Evolutionary conservation across 2,888 invertebrate genomes (phyloP).

Genomic region (Eretmocerus hayati): DNA sequence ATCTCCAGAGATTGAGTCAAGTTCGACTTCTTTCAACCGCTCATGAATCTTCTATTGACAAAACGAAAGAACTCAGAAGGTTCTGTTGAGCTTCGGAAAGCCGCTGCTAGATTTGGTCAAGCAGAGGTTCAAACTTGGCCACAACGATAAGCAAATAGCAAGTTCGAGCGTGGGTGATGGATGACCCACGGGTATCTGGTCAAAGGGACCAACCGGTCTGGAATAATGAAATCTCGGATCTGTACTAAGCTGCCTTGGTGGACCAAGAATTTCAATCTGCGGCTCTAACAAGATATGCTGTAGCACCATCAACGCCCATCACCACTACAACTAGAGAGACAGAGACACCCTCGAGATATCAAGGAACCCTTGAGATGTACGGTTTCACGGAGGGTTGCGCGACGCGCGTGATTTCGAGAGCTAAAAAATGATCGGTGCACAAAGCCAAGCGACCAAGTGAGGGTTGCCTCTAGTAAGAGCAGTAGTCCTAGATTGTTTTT

Average conservation of each 20-base stretch:
- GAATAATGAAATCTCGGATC: slow-evolving; percentile 44
- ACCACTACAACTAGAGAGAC: no score
- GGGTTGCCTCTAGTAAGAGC: slow-evolving; percentile 19
- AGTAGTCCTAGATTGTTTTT: slow-evolving; percentile 20
- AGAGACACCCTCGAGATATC: not conserved
- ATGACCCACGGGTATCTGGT: no score
- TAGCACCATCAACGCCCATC: no score
- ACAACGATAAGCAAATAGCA: slow-evolving; percentile 8
- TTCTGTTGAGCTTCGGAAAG: no score
- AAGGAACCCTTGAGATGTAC: not conserved
- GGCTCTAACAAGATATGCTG: no score
- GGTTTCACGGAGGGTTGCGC: not conserved
- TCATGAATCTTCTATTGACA: no score
- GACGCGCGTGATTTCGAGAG: slow-evolving; percentile 18
- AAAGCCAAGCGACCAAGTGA: slow-evolving; percentile 1
- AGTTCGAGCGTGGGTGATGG: slow-evolving; percentile 25
- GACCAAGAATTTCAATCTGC: slow-evolving; percentile 47
- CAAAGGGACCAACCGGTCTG: slow-evolving; percentile 32
- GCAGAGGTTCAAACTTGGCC: not conserved
- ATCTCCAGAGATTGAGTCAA: no score
- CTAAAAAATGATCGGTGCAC: slow-evolving; percentile 37
- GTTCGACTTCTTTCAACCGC: no score
- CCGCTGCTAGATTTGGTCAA: no score
- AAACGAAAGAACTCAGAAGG: no score
- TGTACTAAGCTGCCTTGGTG: slow-evolving; percentile 12